Conservation (phyloP, 2,888 invertebrate genomes). For the Panopea generosa region DNA sequence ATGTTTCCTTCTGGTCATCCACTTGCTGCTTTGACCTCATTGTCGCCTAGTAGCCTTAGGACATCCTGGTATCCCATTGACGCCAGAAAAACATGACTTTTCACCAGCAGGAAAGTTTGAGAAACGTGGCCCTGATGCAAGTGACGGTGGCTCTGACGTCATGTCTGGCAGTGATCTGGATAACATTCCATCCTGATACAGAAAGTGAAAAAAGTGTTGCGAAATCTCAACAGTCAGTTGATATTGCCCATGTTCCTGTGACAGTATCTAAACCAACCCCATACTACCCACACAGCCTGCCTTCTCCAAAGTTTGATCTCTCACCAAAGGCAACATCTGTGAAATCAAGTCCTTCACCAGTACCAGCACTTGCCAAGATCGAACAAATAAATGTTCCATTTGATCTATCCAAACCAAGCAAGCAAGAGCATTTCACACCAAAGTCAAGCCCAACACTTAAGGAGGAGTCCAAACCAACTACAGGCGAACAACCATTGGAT, state of each 20-base stretch:
- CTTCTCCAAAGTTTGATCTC: conserved; percentile 24
- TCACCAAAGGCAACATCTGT: conserved; percentile 31
- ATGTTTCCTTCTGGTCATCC: conserved; percentile 67
- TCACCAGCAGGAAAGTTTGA: conserved; percentile 53
- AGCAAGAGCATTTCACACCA: conserved; percentile 41
- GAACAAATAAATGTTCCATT: conserved; percentile 66
- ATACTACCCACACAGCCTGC: conserved; percentile 21
- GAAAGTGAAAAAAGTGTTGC: conserved; percentile 70
- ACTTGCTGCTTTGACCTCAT: conserved; percentile 56
- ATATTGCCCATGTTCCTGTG: conserved; percentile 26
- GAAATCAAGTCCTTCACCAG: conserved; percentile 26
- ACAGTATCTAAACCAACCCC: conserved; percentile 28
- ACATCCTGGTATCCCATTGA: conserved; percentile 53
- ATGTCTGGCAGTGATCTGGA: conserved; percentile 72
- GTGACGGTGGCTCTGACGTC: conserved; percentile 65
- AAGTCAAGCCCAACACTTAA: conserved; percentile 69
- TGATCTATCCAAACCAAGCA: conserved; percentile 71
- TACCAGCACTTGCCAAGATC: conserved; percentile 15
- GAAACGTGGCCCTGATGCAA: conserved; percentile 49
- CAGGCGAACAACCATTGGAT: conserved; percentile 88
- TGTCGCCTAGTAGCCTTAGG: conserved; percentile 46
- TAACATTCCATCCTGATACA: conserved; percentile 73
- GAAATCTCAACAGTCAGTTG: conserved; percentile 26
- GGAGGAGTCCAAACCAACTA: conserved; percentile 86
- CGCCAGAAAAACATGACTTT: conserved; percentile 52